phyloP scores from a whole-genome alignment of 2,888 invertebrate species.

The Tryphoninae sp. region DNA sequence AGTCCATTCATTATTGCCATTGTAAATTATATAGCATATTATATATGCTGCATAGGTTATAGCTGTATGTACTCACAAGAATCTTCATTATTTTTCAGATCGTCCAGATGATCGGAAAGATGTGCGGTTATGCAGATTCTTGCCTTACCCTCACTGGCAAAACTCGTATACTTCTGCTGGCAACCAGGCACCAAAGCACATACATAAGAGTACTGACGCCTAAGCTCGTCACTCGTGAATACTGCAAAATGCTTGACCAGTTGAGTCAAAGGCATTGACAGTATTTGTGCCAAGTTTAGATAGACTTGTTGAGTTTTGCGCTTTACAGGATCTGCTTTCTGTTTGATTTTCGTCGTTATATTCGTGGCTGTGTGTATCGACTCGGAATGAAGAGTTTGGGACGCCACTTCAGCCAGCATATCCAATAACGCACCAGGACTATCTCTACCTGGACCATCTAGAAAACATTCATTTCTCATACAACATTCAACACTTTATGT shows the following conservation, averaged over 20 bases:
- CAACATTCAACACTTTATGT: no score
- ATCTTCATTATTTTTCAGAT: conserved; percentile 74
- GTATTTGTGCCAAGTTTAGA: conserved; percentile 73
- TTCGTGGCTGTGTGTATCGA: conserved; percentile 70
- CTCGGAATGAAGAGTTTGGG: conserved; percentile 81
- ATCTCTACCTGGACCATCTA: conserved; percentile 76
- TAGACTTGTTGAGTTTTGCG: conserved; percentile 70
- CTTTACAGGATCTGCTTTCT: conserved; percentile 64
- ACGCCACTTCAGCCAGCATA: conserved; percentile 84
- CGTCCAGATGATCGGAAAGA: conserved; percentile 81
- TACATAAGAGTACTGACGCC: conserved; percentile 82
- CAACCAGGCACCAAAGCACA: conserved; percentile 83
- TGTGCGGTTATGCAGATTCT: conserved; percentile 82
- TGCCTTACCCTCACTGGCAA: conserved; percentile 83
- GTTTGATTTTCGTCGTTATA: conserved; percentile 63
- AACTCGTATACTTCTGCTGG: conserved; percentile 82
- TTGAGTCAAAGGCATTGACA: conserved; percentile 81
- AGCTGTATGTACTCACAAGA: conserved; percentile 67
- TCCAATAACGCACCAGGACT: conserved; percentile 81
- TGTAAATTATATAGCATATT: background rate
- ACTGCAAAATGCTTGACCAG: conserved; percentile 82
- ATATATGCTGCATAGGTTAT: conserved; percentile 53
- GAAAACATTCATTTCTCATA: background rate
- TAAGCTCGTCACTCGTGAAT: conserved; percentile 82
- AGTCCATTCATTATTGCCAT: background rate